Evolutionary conservation across 1,140 invertebrate species (phyloP), one percentile per base, ranked within the genome.

Genomic region (Popillia japonica): DNA sequence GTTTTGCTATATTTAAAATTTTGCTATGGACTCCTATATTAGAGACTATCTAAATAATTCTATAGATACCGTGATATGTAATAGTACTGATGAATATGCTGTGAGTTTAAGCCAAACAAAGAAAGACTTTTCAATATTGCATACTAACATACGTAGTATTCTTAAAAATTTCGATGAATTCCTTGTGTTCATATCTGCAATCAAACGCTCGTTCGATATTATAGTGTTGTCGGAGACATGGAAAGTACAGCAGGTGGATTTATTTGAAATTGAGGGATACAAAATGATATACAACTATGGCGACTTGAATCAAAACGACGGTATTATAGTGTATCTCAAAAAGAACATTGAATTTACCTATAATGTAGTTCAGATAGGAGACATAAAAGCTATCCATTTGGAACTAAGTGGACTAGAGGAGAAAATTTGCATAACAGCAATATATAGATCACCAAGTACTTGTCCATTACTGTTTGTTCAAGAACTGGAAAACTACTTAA

Each of bases 121-220:
- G 2, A 34, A 34, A 34, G 27, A 34, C 27, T 34, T 34, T 34
- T 34, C 27, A 55, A 55, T 55, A 55, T 55, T 55, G 11, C 48
- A 55, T 55, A 55, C 17, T 14, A 55, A 55, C 17, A 55, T 55
- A n/a, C 48, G 48, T n/a, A 55, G 48, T 55, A 14, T 55, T 20
- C 48, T n/a, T 55, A 55, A 55, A 55, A 14, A 55, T 55, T 55
- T 55, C 48, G 48, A 55, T 55, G 48, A 20, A n/a, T 55, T 55
- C 11, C 17, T 55, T 14, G 11, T 14, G 48, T 55, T 20, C 11
- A n/a, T 55, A 6, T n/a, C 48, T 55, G 17, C 11, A 14, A n/a
- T 55, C 11, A 55, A 55, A 14, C 11, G 11, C 17, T n/a, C 11
- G 17, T 55, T 55, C 17, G 48, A 55, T 55, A 20, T 55, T 20